These are phyloP conservation scores for Samia ricini DNA, from an alignment of 1,140 invertebrate genomes.

Conservation along the genomic window DNA sequence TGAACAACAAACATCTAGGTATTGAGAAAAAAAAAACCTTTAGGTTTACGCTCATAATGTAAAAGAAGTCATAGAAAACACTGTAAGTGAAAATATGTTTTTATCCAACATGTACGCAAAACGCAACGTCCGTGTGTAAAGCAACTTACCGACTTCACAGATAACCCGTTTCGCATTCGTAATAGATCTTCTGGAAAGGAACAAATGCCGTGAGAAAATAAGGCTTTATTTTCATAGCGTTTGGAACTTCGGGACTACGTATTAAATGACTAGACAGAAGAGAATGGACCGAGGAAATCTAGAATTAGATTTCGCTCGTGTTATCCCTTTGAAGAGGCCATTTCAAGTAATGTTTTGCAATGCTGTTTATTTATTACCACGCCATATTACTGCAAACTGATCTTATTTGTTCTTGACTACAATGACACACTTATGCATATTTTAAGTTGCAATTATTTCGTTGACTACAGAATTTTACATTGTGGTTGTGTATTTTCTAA, in stretches of 20 bases:
- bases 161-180: constrained; percentile 61
- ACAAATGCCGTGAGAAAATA: constrained; percentile 65
- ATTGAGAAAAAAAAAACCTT: too few species aligned
- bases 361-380: constrained; percentile 5
- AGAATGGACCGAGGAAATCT: constrained; percentile 22
- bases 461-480: too few species aligned
- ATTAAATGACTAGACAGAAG: constrained; percentile 32
- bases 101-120: background rate
- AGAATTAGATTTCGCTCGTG: constrained; percentile 21
- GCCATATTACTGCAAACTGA: background rate
- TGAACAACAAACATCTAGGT: too few species aligned
- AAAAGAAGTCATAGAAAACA: too few species aligned
- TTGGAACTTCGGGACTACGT: constrained; percentile 32
- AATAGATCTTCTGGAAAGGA: constrained; percentile 67
- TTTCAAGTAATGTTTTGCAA: background rate
- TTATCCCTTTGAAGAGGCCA: constrained; percentile 16
- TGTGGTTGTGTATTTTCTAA: too few species aligned
- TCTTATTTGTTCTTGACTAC: background rate
- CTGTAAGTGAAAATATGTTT: too few species aligned
- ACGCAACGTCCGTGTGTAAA: background rate
- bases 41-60: too few species aligned
- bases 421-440: background rate
- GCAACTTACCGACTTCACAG: constrained; percentile 33
- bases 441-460: too few species aligned
- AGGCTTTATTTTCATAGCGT: constrained; percentile 49